A percentile compares a stretch with the other conserved stretches of the same genome.
Evolutionary conservation across 2,797 vertebrate genomes (phyloP).

Genomic region (Enteromius trimaculatus): DNA sequence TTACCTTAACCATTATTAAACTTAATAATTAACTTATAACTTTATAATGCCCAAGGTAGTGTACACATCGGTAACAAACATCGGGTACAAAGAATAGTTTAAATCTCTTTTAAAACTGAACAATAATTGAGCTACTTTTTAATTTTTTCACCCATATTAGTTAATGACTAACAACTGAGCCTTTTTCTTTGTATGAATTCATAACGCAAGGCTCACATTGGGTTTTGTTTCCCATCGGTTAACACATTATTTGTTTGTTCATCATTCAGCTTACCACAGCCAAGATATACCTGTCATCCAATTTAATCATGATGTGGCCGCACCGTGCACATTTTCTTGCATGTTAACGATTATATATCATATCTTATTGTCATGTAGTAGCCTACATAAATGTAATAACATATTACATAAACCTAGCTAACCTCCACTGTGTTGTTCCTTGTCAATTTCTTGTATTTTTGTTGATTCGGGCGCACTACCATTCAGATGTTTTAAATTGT

Average conservation of each 20-base stretch:
- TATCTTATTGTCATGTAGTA: background rate
- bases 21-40: background rate
- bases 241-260: background rate
- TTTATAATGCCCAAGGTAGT: background rate
- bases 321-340: background rate
- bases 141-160: too few species aligned
- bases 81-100: background rate
- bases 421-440: background rate
- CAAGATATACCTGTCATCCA: background rate
- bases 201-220: background rate
- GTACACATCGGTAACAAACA: background rate
- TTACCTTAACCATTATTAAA: background rate
- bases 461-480: background rate
- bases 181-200: slow-evolving; percentile 4
- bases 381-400: background rate
- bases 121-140: background rate
- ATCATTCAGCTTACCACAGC: background rate
- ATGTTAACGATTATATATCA: background rate
- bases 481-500: background rate
- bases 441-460: background rate
- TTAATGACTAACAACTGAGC: background rate
- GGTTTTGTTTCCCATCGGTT: background rate
- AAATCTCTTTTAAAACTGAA: background rate
- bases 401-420: background rate
- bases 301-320: background rate